A percentile compares a stretch with the other conserved stretches of the same genome.
Evolutionary conservation across 2,888 invertebrate genomes (phyloP).

Genomic region (Andricus quercusramuli): DNA sequence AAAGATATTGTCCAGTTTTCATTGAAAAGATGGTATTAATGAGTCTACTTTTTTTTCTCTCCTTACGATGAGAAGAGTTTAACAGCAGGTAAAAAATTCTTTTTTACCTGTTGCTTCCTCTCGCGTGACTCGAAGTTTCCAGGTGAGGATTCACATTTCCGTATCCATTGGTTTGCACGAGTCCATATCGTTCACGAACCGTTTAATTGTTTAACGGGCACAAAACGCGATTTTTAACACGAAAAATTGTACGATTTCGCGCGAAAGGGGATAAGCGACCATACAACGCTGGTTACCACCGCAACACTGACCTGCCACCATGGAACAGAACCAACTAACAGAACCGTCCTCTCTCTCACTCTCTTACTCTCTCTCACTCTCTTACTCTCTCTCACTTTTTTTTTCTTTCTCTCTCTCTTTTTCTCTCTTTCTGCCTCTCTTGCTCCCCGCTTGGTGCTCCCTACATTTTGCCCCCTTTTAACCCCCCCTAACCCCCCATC

Average conservation of each 20-base stretch:
- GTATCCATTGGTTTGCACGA: constrained; percentile 37
- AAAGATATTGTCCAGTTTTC: too few species aligned
- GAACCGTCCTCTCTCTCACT: constrained; percentile 9
- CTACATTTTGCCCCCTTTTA: constrained; percentile 19
- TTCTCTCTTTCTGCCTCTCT: not conserved
- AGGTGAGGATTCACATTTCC: constrained; percentile 36
- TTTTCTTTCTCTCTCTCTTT: not conserved
- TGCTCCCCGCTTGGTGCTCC: constrained; percentile 9
- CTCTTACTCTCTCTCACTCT: not conserved
- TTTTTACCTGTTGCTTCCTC: constrained; percentile 42
- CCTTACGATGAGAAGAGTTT: constrained; percentile 6
- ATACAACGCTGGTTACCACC: constrained; percentile 61
- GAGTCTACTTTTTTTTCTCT: too few species aligned
- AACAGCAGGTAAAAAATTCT: constrained; percentile 29
- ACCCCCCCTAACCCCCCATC: not conserved
- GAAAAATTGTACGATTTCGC: constrained; percentile 25
- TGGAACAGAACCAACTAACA: constrained; percentile 39
- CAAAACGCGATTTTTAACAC: constrained; percentile 7
- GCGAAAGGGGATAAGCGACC: constrained; percentile 1
- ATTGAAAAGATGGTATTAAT: too few species aligned
- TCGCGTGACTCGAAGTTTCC: constrained; percentile 32
- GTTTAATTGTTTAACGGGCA: constrained; percentile 35
- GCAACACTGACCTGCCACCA: constrained; percentile 74
- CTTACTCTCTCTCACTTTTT: not conserved
- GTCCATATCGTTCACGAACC: constrained; percentile 16